phyloP scores from a whole-genome alignment of 2,888 invertebrate genomes.

The Stomorhina lunata region DNA sequence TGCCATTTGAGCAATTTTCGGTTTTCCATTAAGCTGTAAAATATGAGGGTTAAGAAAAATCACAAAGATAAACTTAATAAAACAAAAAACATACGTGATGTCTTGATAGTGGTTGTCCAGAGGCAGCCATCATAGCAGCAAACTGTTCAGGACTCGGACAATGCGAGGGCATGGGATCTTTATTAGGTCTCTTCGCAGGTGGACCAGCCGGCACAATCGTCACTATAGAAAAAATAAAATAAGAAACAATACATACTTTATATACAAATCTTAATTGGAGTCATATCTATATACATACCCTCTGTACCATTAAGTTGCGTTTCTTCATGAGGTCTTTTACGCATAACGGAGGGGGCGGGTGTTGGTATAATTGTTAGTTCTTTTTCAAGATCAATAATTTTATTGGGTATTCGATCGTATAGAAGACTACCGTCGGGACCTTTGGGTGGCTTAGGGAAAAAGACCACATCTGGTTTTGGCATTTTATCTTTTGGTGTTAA shows the following conservation, averaged over 20 bases:
- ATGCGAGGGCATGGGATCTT: constrained; percentile 87
- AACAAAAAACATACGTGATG: constrained; percentile 82
- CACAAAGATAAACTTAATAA: background rate
- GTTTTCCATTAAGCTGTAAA: constrained; percentile 88
- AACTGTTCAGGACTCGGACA: constrained; percentile 86
- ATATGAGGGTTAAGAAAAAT: background rate
- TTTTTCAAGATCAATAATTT: constrained; percentile 83
- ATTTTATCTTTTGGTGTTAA: constrained; percentile 82
- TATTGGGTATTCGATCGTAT: constrained; percentile 92
- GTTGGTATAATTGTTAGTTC: constrained; percentile 83
- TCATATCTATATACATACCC: constrained; percentile 69
- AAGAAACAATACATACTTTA: too few relatives aligned
- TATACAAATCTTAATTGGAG: background rate
- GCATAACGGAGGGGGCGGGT: constrained; percentile 82
- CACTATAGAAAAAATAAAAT: too few relatives aligned
- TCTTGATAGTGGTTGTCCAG: constrained; percentile 85
- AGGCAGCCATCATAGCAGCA: constrained; percentile 86
- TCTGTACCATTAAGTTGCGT: constrained; percentile 80
- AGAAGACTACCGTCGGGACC: constrained; percentile 92
- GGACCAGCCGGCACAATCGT: constrained; percentile 81
- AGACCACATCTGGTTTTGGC: constrained; percentile 89
- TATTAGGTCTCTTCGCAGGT: constrained; percentile 90
- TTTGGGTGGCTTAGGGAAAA: constrained; percentile 95
- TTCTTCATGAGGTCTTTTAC: constrained; percentile 93
- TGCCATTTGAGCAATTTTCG: constrained; percentile 89